Base-by-base conservation (phyloP, 2,888 invertebrate genomes). In the Epinotia demarniana region DNA sequence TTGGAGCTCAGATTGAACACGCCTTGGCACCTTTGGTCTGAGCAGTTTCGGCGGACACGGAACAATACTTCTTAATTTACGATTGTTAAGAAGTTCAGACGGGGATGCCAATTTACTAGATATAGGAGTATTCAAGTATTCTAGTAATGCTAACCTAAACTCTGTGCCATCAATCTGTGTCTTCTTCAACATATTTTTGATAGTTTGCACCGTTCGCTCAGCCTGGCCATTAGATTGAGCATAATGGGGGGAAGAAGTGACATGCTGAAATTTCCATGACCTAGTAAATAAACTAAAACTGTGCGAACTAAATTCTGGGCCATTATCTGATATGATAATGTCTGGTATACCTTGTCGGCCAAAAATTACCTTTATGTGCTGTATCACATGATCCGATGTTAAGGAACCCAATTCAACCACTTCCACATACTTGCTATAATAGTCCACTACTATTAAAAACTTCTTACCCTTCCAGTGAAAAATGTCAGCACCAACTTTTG, bases 311-410 rank as follows among this genome's bases (percentile, higher is more conserved):
- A 68, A 76, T 19, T 76, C 69, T 3, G 76, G 76, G 4, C 76
- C 78, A 67, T 75, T 74, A 49, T 77, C 75, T n/a, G 75, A 72
- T 8, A 70, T 23, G 5, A 77, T 12, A 67, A 57, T 70, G 18
- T 66, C 60, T 1, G 78, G 76, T 8, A 77, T 78, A 6, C 78
- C 78, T 27, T 78, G 75, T 12, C 78, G 64, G 18, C 72, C 72
- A 12, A 78, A 74, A 27, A 74, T 69, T 8, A 57, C n/a, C 68
- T 78, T 76, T 3, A 76, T 11, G 11, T 76, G 23, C 4, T 27
- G 46, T 13, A 78, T 76, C 16, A 78, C 63, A 55, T 16, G 13
- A 11, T 33, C 43, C 13, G 73, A 72, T 12, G 57, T 33, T 55
- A 73, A 55, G 3, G 49, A 57, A 1, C 18, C 18, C n/a, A 77